These are phyloP conservation scores for Mesocricetus auratus DNA, from an alignment of 2,113 vertebrate species.

Conservation along the genomic window DNA sequence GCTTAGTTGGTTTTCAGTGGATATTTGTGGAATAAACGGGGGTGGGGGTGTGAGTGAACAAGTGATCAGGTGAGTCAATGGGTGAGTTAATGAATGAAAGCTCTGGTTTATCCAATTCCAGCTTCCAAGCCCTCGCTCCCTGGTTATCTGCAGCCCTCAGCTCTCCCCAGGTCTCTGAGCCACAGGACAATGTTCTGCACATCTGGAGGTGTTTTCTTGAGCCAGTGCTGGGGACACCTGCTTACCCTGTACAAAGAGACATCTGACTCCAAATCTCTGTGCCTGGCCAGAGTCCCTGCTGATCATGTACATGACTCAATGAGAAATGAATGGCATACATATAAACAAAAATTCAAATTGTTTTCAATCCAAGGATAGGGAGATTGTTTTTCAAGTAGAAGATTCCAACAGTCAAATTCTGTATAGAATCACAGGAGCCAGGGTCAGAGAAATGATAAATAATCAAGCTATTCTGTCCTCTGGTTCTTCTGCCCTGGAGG, in stretches of 20 bases:
- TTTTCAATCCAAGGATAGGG: neutral
- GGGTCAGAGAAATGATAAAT: neutral
- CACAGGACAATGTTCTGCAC: neutral
- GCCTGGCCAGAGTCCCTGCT: neutral
- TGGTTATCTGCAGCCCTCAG: rapidly evolving
- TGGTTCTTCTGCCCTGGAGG: neutral
- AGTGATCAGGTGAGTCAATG: neutral
- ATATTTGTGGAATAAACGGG: no score
- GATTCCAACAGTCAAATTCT: neutral
- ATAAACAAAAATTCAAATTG: neutral
- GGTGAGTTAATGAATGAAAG: neutral
- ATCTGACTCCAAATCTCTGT: no score
- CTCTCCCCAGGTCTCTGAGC: neutral
- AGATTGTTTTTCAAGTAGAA: neutral
- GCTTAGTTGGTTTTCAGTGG: neutral
- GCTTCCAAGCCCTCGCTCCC: neutral
- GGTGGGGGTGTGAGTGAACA: rapidly evolving
- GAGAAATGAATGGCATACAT: neutral
- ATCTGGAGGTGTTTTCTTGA: neutral
- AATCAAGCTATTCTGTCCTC: neutral
- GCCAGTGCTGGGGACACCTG: rapidly evolving
- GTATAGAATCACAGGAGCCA: neutral
- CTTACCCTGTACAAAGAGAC: rapidly evolving
- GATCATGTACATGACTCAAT: rapidly evolving
- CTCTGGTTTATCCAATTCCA: neutral